These are phyloP conservation scores for Pristionchus mayeri DNA, from an alignment of 2,888 invertebrate genomes.

Conservation along the genomic window DNA sequence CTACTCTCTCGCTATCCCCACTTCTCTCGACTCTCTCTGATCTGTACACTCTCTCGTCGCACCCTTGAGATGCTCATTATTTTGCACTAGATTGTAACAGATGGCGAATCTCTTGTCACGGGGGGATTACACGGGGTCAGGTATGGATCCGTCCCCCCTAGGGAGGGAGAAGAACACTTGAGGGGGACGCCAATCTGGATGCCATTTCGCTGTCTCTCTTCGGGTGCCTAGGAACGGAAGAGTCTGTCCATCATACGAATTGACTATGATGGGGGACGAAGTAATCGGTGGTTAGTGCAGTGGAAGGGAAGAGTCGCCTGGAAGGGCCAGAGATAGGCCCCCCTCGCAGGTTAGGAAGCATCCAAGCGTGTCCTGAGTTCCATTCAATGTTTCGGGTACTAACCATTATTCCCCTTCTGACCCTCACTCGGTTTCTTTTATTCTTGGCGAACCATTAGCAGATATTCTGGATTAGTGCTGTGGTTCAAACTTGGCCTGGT, in stretches of 20 bases:
- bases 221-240: neutral
- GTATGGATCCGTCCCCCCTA: slow-evolving; percentile 22
- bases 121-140: slow-evolving; percentile 44
- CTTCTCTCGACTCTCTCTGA: neutral
- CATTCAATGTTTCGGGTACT: slow-evolving; percentile 41
- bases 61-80: slow-evolving; percentile 43
- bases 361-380: slow-evolving; percentile 4
- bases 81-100: slow-evolving; percentile 46
- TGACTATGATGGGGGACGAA: neutral
- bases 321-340: slow-evolving; percentile 22
- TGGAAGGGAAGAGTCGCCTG: neutral
- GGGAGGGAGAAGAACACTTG: slow-evolving; percentile 20
- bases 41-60: neutral
- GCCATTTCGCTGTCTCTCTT: neutral
- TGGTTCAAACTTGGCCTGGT: too few species aligned
- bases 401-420: slow-evolving; percentile 28
- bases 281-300: neutral
- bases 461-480: too few species aligned
- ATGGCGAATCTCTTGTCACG: slow-evolving; percentile 44
- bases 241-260: slow-evolving; percentile 8
- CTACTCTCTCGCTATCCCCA: slow-evolving; percentile 32
- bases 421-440: neutral
- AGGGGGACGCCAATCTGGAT: slow-evolving; percentile 5
- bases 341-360: neutral
- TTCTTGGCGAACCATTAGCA: slow-evolving; percentile 19